Evolutionary conservation across 2,113 vertebrate species (phyloP), one percentile per base, ranked within the genome.

Genomic region (Lepus timidus): DNA sequence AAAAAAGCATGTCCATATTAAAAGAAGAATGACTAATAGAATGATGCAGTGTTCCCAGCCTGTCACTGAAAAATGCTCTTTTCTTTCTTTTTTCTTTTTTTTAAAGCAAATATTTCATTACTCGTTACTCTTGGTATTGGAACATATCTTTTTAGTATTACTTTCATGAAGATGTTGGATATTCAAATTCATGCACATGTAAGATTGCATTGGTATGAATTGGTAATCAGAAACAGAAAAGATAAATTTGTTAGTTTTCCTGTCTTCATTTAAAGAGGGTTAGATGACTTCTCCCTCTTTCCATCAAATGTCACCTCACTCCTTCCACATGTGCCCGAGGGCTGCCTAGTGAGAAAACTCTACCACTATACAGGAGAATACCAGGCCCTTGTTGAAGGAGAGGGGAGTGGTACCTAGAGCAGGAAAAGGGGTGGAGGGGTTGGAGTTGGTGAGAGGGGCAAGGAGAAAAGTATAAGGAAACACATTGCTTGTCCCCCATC

Each of bases 261-360:
- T 90, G 88, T 85, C n/a, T 86, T 95, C 9, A 52, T 25, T 95
- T 83, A 84, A 85, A 89, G 39, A 6, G 7, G 33, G 5, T 7
- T 78, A 44, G 27, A 67, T 6, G 79, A 61, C 67, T 82, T 39
- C 19, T 75, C 9, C 14, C 44, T 16, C 19, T 70, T 85, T 91
- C 51, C 4, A 27, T 51, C 5, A 65, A 31, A n/a, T 83, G 29
- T 71, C 39, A 73, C 7, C 49, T 7, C 52, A 25, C 5, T 22
- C 2, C 6, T 51, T 78, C 75, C 27, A 23, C 11, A 2, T n/a
- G 12, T 27, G 23, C 17, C 33, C 13, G 1, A 85, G 82, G 58
- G 9, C 16, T 44, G 44, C 44, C 44, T 44, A 44, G 44, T 44
- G 44, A 6, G 44, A 44, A 44, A 9, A 44, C 44, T 44, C 58